These are phyloP conservation scores for Crematogaster levior DNA, from an alignment of 2,888 invertebrate species.

Conservation along the genomic window DNA sequence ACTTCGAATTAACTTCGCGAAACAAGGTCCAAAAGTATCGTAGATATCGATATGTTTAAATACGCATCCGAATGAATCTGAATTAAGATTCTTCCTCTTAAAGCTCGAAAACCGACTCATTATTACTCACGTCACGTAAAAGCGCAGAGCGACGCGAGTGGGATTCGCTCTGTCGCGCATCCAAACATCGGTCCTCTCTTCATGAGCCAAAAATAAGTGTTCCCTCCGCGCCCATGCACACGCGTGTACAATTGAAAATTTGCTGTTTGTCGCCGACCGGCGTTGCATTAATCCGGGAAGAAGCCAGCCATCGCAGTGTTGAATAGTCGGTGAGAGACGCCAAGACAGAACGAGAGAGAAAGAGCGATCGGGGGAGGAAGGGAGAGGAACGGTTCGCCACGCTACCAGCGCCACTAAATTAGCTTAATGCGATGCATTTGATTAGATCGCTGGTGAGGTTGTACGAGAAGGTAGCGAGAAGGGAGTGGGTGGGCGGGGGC, in stretches of 20 bases:
- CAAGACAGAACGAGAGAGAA: constrained; percentile 16
- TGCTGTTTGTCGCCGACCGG: constrained; percentile 59
- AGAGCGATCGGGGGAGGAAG: constrained; percentile 33
- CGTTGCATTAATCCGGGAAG: constrained; percentile 69
- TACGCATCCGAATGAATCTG: neutral
- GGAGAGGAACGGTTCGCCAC: constrained; percentile 72
- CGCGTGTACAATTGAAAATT: constrained; percentile 70
- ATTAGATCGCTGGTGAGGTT: constrained; percentile 80
- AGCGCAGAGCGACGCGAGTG: neutral
- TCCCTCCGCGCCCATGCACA: constrained; percentile 2
- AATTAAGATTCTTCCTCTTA: neutral
- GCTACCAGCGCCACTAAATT: constrained; percentile 80
- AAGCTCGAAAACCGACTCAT: neutral
- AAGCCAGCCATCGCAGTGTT: constrained; percentile 49
- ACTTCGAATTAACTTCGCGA: neutral
- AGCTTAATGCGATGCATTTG: constrained; percentile 83
- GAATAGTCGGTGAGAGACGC: constrained; percentile 17
- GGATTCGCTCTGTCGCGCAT: constrained; percentile 41
- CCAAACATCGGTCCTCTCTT: constrained; percentile 30
- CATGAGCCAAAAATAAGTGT: constrained; percentile 51
- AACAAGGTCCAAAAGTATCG: neutral
- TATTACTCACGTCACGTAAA: constrained; percentile 5
- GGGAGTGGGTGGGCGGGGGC: constrained; percentile 54
- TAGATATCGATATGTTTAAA: neutral
- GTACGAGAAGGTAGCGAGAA: constrained; percentile 62